Evolutionary conservation across 1,140 invertebrate genomes (phyloP), one percentile per base, ranked within the genome.

Genomic region (Drosophila murphyi): DNA sequence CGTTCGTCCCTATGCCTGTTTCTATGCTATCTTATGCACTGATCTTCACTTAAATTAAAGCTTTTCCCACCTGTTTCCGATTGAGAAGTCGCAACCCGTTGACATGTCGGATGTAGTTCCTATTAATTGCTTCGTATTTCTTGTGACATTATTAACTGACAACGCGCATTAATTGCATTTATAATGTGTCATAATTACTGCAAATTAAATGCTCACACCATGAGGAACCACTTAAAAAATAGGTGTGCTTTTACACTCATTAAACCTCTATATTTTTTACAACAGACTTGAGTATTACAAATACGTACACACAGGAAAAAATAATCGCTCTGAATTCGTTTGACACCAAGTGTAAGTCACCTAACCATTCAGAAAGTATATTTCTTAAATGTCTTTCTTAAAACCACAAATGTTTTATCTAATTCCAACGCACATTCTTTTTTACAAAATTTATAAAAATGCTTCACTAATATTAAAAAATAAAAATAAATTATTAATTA

Each of bases 151-250:
- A 86, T 81, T 81, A 86, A 86, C 81, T 86, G 82, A 72, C 67
- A 67, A 56, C 68, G 72, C 75, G 82, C 60, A 68, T 76, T 87
- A 86, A 86, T 87, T 86, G 82, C 79, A 79, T 87, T 78, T 72
- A 68, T 78, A 86, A 86, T 87, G 82, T 60, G 82, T 86, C 71
- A 70, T 87, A 86, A 86, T 86, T 87, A 87, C 70, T 78, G 67
- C 47, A 76, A 76, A 81, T 86, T 86, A 86, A 48, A 20, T 60
- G 39, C 63, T 61, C 76, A 48, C 8, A 52, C 29, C 48, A 20
- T 12, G 32, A 47, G 57, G 39, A 61, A 39, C 32, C 45, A 62
- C 52, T 73, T 77, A 52, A 69, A 64, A 67, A 69, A 34, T 35
- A 20, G 65, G 12, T 54, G 28, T 57, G 43, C 31, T 54, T 62